phyloP scores from a whole-genome alignment of 1,140 invertebrate species.

The Orussus abietinus region DNA sequence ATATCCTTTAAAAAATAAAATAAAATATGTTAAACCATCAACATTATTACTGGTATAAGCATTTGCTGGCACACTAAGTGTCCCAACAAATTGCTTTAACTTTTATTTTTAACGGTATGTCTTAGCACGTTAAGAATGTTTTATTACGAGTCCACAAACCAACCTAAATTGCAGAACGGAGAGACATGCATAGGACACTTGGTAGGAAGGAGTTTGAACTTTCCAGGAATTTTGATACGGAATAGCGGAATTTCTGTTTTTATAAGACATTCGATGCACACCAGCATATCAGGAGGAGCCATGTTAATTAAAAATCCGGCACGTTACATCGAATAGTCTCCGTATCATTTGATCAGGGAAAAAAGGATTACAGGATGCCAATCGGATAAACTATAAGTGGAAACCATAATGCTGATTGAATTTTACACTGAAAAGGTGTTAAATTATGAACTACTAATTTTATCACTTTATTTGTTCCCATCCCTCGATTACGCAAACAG shows the following conservation, averaged over 20 bases:
- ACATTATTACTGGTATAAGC: too few species aligned
- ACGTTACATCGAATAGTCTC: constrained; percentile 9
- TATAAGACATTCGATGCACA: constrained; percentile 7
- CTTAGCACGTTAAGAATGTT: too few species aligned
- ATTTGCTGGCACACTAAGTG: too few species aligned
- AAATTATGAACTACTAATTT: too few species aligned
- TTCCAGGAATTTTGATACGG: constrained; percentile 4
- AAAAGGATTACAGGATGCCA: too few species aligned
- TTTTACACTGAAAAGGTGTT: too few species aligned
- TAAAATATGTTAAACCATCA: too few species aligned
- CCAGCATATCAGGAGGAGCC: constrained; percentile 10
- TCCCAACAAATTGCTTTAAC: too few species aligned
- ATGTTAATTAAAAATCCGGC: constrained; percentile 5
- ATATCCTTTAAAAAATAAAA: constrained; percentile 49
- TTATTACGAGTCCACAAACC: constrained; percentile 13
- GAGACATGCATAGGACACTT: constrained; percentile 13
- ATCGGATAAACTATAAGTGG: background rate
- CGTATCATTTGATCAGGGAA: constrained; percentile 13
- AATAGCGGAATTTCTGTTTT: constrained; percentile 5
- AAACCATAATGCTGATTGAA: constrained; percentile 5
- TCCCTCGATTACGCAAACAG: too few species aligned
- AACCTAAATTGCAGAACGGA: constrained; percentile 14
- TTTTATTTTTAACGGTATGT: too few species aligned
- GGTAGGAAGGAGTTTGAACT: constrained; percentile 4
- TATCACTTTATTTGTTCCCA: too few species aligned